Evolutionary conservation across 2,113 vertebrate genomes (phyloP).

Genomic region (Tachysurus fulvidraco): DNA sequence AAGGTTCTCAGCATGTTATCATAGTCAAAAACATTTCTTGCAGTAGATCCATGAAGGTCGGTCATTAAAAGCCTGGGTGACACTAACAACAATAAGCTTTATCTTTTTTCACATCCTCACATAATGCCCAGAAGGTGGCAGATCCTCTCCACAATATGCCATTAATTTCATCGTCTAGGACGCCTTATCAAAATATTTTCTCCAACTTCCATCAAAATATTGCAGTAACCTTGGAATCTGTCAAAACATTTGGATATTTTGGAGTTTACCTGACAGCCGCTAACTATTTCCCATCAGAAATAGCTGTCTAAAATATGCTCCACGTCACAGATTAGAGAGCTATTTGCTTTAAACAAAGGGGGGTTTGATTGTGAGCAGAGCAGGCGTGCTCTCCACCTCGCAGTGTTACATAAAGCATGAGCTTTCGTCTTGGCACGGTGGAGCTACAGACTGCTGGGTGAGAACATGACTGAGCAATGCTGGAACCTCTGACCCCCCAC

Average conservation of each 20-base stretch:
- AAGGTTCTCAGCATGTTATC: conserved; percentile 26
- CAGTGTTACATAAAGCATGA: conserved; percentile 63
- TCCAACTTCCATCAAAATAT: conserved; percentile 67
- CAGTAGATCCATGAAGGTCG: conserved; percentile 28
- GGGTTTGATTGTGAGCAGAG: conserved; percentile 68
- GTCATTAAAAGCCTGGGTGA: conserved; percentile 45
- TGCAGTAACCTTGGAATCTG: conserved; percentile 73
- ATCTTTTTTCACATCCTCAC: conserved; percentile 57
- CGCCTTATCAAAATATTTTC: conserved; percentile 72
- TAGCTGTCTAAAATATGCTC: conserved; percentile 58
- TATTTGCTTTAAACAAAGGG: conserved; percentile 67
- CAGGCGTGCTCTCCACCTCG: conserved; percentile 50
- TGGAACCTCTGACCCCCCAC: conserved; percentile 47
- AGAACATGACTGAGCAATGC: conserved; percentile 64
- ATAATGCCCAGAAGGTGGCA: conserved; percentile 51
- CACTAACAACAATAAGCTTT: conserved; percentile 46
- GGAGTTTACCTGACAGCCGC: conserved; percentile 64
- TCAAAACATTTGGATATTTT: conserved; percentile 70
- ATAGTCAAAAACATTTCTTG: conserved; percentile 28
- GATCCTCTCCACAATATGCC: conserved; percentile 59
- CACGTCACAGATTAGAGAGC: conserved; percentile 58
- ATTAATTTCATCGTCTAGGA: conserved; percentile 62
- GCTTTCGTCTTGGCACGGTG: conserved; percentile 57
- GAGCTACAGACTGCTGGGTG: conserved; percentile 53
- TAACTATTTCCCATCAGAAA: conserved; percentile 54